phyloP scores from a whole-genome alignment of 2,888 invertebrate genomes.

The Stictocephala bisonia region DNA sequence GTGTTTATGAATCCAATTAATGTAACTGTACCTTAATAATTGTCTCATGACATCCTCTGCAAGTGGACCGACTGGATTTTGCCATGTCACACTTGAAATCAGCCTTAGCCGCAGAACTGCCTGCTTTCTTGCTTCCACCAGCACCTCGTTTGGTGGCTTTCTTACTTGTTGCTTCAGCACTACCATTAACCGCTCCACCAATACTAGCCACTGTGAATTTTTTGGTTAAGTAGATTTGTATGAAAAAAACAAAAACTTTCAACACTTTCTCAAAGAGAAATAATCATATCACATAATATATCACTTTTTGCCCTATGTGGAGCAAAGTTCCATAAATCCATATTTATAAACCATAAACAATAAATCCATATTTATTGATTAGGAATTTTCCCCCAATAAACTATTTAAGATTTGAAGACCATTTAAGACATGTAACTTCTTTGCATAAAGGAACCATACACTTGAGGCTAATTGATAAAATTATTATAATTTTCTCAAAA shows the following conservation, averaged over 20 bases:
- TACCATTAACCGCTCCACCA: constrained; percentile 3
- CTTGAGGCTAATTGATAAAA: too few species aligned
- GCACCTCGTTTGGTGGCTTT: constrained; percentile 67
- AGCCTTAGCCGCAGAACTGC: neutral
- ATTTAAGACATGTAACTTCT: too few species aligned
- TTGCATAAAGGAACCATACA: too few species aligned
- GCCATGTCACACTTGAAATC: constrained; percentile 83
- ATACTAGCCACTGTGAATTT: constrained; percentile 11
- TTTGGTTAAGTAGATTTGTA: neutral
- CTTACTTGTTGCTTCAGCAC: constrained; percentile 65
- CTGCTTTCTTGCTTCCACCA: constrained; percentile 59
- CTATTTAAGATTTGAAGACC: too few species aligned
- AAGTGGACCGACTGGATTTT: constrained; percentile 83
- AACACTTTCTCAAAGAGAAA: constrained; percentile 54
- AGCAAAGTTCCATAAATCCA: neutral
- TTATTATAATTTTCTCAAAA: too few species aligned
- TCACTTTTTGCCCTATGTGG: neutral
- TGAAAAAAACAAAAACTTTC: neutral
- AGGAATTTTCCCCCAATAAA: too few species aligned
- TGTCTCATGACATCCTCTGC: constrained; percentile 85
- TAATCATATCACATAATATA: neutral
- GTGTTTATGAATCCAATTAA: too few species aligned
- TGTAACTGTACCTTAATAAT: constrained; percentile 89
- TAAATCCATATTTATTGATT: constrained; percentile 5
- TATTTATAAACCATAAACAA: constrained; percentile 26